phyloP scores from a whole-genome alignment of 2,113 vertebrate genomes.

The Nibea albiflora region DNA sequence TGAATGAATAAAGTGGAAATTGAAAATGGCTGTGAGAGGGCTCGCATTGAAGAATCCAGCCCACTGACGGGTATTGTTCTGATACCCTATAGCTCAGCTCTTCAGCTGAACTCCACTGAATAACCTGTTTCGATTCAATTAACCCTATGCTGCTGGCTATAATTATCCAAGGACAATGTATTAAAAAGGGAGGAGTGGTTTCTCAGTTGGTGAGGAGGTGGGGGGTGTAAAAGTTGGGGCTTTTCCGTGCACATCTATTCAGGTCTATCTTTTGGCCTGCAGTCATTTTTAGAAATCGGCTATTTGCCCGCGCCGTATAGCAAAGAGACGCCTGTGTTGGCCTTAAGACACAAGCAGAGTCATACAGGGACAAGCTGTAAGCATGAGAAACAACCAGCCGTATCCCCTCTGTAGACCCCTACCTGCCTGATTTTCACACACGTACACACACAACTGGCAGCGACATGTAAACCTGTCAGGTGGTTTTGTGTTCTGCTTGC shows the following conservation, averaged over 20 bases:
- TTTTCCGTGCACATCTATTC: constrained; percentile 44
- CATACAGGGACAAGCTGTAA: constrained; percentile 6
- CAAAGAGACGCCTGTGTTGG: neutral
- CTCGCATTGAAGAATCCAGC: constrained; percentile 29
- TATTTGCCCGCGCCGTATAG: constrained; percentile 1
- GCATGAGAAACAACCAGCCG: constrained; percentile 34
- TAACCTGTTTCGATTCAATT: constrained; percentile 78
- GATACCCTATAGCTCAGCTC: constrained; percentile 30
- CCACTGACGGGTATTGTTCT: constrained; percentile 56
- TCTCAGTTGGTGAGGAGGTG: constrained; percentile 22
- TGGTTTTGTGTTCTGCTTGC: constrained; percentile 55
- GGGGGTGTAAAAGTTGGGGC: constrained; percentile 55
- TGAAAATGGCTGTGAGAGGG: constrained; percentile 6
- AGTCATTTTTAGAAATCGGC: constrained; percentile 41
- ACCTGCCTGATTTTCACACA: neutral
- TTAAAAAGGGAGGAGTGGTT: constrained; percentile 48
- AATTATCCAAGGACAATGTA: constrained; percentile 75
- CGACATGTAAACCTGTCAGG: constrained; percentile 63
- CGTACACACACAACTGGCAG: constrained; percentile 7
- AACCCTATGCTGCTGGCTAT: constrained; percentile 74
- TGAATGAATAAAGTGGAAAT: constrained; percentile 22
- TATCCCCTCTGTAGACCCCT: constrained; percentile 27
- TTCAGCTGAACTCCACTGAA: constrained; percentile 52
- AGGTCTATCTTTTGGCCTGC: constrained; percentile 34
- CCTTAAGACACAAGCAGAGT: neutral